These are phyloP conservation scores for Erythrolamprus reginae DNA, from an alignment of 2,113 vertebrate species.

Conservation along the genomic window DNA sequence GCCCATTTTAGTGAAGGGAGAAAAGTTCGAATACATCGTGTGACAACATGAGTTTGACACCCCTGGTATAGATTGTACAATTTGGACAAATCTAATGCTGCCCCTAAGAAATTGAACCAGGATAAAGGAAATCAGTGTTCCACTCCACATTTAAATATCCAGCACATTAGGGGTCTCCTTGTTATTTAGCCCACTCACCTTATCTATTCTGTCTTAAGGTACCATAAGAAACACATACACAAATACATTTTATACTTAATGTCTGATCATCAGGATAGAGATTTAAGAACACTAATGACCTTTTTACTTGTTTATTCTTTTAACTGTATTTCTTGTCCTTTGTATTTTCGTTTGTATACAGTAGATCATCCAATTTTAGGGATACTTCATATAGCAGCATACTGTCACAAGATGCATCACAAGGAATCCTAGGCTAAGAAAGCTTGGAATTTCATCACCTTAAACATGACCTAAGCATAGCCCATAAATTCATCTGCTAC, in stretches of 20 bases:
- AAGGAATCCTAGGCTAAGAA: no score
- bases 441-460: no score
- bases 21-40: rapidly evolving
- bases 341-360: neutral
- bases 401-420: no score
- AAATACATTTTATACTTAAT: neutral
- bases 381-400: neutral
- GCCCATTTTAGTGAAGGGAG: no score
- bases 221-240: neutral
- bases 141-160: neutral
- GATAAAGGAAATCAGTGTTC: neutral
- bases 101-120: neutral
- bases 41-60: no score
- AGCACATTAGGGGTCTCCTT: neutral
- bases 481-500: no score
- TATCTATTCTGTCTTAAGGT: neutral
- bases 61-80: neutral
- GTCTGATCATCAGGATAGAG: neutral
- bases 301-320: neutral
- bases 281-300: neutral
- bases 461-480: no score
- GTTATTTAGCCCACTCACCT: neutral
- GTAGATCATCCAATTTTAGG: neutral
- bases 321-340: neutral
- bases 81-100: neutral